A percentile compares a stretch with the other conserved stretches of the same genome.
phyloP scores from a whole-genome alignment of 2,888 invertebrate species.

The Cepaea hortensis region DNA sequence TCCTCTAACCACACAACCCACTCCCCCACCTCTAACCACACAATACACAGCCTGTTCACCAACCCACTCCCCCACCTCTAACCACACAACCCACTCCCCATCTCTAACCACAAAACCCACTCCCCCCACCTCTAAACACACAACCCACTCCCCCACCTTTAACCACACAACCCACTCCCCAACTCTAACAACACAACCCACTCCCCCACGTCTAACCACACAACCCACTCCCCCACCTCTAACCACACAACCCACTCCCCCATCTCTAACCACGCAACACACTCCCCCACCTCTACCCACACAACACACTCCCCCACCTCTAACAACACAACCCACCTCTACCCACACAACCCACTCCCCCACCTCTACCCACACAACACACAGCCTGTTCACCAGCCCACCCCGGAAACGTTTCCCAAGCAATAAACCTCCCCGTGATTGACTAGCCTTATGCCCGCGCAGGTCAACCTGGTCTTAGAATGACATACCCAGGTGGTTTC shows the following conservation, averaged over 20 bases:
- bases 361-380: neutral
- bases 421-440: conserved; percentile 22
- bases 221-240: too few relatives aligned
- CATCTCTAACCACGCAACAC: neutral
- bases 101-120: too few relatives aligned
- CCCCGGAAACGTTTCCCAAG: neutral
- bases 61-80: too few relatives aligned
- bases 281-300: neutral
- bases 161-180: too few relatives aligned
- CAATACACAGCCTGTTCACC: neutral
- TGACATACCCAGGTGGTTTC: conserved; percentile 47
- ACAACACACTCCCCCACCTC: neutral
- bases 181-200: neutral
- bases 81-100: too few relatives aligned
- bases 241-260: too few relatives aligned
- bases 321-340: neutral
- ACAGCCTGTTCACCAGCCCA: neutral
- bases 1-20: too few relatives aligned
- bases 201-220: too few relatives aligned
- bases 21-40: too few relatives aligned
- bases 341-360: neutral
- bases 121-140: too few relatives aligned
- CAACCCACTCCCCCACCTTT: neutral
- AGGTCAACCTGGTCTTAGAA: conserved; percentile 21
- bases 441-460: conserved; percentile 21